Conservation (phyloP, 2,113 vertebrate genomes). For the Alces alces region DNA sequence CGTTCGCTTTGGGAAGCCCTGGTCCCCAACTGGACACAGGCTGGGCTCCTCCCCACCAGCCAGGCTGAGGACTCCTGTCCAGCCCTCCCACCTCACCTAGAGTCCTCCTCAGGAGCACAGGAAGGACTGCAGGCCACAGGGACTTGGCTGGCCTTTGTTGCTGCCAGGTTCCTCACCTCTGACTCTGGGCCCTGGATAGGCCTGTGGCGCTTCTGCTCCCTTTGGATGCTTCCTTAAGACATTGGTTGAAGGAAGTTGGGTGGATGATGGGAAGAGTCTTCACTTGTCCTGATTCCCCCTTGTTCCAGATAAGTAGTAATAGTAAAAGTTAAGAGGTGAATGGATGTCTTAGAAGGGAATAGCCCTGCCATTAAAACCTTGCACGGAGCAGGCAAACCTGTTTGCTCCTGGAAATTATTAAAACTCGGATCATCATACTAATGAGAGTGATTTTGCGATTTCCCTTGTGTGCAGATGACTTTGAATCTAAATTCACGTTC, state of each 20-base stretch:
- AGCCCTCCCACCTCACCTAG: fast-evolving
- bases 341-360: background rate
- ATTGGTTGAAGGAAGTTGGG: background rate
- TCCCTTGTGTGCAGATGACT: constrained; percentile 84
- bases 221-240: background rate
- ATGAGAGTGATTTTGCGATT: background rate
- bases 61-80: background rate
- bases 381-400: background rate
- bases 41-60: background rate
- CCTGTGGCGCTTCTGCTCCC: background rate
- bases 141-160: background rate
- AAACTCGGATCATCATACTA: background rate
- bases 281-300: background rate
- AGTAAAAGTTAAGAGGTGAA: background rate
- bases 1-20: background rate
- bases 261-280: background rate
- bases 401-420: background rate
- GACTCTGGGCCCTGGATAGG: background rate
- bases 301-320: background rate
- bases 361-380: background rate
- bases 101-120: background rate
- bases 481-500: constrained; percentile 98
- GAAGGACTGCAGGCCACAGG: background rate
- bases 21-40: background rate
- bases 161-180: background rate